phyloP scores from a whole-genome alignment of 2,888 invertebrate genomes.

The Zelleria hepariella region DNA sequence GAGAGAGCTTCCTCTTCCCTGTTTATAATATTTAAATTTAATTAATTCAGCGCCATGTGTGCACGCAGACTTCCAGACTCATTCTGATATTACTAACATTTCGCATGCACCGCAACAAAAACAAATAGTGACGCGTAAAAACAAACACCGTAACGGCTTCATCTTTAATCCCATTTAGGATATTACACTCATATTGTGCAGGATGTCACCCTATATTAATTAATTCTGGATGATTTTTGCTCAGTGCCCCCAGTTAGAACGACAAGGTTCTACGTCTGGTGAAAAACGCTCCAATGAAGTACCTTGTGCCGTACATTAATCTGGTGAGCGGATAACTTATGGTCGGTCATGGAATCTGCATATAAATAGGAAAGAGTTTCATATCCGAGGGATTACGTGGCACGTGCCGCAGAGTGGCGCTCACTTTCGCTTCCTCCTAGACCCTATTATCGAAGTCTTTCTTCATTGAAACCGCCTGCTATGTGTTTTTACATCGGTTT shows the following conservation, averaged over 20 bases:
- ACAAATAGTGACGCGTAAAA: not conserved
- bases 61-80: not conserved
- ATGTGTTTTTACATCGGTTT: no score
- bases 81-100: not conserved
- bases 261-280: slow-evolving; percentile 34
- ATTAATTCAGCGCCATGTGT: not conserved
- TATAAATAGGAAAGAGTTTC: slow-evolving; percentile 63
- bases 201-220: slow-evolving; percentile 57
- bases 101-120: not conserved
- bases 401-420: slow-evolving; percentile 2
- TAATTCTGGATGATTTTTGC: slow-evolving; percentile 52
- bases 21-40: not conserved
- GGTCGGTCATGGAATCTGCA: slow-evolving; percentile 66
- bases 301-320: slow-evolving; percentile 47
- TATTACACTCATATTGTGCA: slow-evolving; percentile 54
- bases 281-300: slow-evolving; percentile 37
- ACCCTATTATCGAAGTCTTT: not conserved
- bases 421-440: not conserved
- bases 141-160: slow-evolving; percentile 1
- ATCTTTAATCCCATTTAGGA: slow-evolving; percentile 32
- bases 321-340: slow-evolving; percentile 65
- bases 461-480: no score
- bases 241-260: slow-evolving; percentile 22
- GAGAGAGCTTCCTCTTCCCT: not conserved
- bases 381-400: slow-evolving; percentile 17